Evolutionary conservation across 2,113 vertebrate species (phyloP).

Genomic region (Cervus canadensis): DNA sequence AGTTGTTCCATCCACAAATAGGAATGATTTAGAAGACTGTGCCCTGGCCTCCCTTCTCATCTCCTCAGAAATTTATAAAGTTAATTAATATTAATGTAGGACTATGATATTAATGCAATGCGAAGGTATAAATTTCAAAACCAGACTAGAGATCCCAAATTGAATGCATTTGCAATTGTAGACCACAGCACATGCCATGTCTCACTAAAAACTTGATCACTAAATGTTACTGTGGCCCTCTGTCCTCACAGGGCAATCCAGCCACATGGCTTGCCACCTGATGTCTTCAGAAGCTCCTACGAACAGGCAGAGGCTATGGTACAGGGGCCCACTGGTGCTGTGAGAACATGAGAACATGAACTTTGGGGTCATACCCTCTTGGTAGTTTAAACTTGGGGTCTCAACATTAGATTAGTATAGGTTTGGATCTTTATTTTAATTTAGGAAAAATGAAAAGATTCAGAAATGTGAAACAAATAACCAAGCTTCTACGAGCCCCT

Average conservation of each 20-base stretch:
- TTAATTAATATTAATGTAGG: slow-evolving; percentile 57
- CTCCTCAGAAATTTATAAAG: slow-evolving; percentile 44
- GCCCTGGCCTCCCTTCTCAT: background rate
- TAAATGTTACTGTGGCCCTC: background rate
- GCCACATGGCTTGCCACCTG: fast-evolving
- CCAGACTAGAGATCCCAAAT: slow-evolving; percentile 15
- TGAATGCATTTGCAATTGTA: background rate
- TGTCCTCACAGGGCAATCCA: background rate
- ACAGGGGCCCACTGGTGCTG: background rate
- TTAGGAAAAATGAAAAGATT: slow-evolving; percentile 13
- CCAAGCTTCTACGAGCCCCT: background rate
- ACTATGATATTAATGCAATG: slow-evolving; percentile 21
- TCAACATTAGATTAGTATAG: background rate
- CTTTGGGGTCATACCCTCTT: background rate
- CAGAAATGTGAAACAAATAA: background rate
- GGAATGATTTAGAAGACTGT: background rate
- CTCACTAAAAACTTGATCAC: background rate
- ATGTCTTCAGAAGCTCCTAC: background rate
- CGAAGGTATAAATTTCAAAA: slow-evolving; percentile 37
- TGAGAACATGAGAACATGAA: background rate
- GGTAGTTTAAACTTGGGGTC: background rate
- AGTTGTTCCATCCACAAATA: background rate
- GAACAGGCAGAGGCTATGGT: background rate
- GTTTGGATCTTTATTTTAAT: slow-evolving; percentile 33
- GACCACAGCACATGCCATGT: background rate